phyloP scores from a whole-genome alignment of 2,888 invertebrate genomes.

The Zygaena filipendulae region DNA sequence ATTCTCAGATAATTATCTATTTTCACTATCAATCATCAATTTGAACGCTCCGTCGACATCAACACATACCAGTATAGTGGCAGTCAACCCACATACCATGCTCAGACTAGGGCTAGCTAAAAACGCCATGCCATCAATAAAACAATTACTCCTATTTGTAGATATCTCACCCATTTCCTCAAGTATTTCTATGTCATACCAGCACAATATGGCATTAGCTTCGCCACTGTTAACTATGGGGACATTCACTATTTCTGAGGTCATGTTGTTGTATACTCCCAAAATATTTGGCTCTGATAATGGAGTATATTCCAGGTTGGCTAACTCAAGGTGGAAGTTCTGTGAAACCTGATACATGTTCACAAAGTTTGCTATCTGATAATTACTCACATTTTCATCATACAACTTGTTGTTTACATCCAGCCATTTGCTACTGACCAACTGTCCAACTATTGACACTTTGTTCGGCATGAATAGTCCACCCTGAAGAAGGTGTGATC shows the following conservation, averaged over 20 bases:
- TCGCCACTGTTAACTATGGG: slow-evolving; percentile 38
- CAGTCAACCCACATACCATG: slow-evolving; percentile 29
- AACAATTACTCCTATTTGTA: slow-evolving; percentile 48
- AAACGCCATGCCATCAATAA: slow-evolving; percentile 57
- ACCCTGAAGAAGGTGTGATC: slow-evolving; percentile 38
- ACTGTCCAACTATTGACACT: slow-evolving; percentile 60
- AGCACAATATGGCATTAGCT: slow-evolving; percentile 63
- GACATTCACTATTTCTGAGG: slow-evolving; percentile 25
- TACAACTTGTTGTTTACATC: slow-evolving; percentile 66
- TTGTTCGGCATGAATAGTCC: slow-evolving; percentile 64
- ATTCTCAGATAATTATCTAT: too few relatives aligned
- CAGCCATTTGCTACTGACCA: slow-evolving; percentile 71
- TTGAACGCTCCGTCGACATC: slow-evolving; percentile 43
- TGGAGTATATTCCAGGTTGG: slow-evolving; percentile 40
- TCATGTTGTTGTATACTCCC: slow-evolving; percentile 24
- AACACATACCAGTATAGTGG: slow-evolving; percentile 32
- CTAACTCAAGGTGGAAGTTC: slow-evolving; percentile 59
- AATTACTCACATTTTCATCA: slow-evolving; percentile 64
- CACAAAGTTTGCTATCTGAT: slow-evolving; percentile 62
- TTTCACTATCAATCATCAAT: slow-evolving; percentile 27
- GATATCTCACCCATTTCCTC: slow-evolving; percentile 38
- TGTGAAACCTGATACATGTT: slow-evolving; percentile 71
- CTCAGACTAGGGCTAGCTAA: slow-evolving; percentile 37
- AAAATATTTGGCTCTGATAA: slow-evolving; percentile 38
- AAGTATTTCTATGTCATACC: slow-evolving; percentile 61